Conservation (phyloP, 2,797 vertebrate species). For the Stomatorhinus walkeri region DNA sequence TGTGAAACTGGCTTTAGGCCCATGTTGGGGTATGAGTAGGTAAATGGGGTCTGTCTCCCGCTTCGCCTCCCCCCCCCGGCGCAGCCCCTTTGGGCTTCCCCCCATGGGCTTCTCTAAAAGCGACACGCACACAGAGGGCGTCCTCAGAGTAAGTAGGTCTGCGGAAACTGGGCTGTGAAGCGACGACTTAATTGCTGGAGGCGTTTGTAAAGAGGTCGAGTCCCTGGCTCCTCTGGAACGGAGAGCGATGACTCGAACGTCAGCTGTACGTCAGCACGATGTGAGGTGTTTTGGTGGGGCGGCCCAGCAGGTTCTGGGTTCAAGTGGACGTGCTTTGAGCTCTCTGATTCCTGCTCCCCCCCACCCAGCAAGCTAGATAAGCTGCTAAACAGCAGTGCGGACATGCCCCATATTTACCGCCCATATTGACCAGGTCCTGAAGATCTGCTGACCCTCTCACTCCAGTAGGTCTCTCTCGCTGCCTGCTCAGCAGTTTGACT, state of each 20-base stretch:
- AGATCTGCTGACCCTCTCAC: not conserved
- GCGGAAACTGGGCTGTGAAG: conserved; percentile 29
- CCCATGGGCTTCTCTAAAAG: not conserved
- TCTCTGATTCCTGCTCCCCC: not conserved
- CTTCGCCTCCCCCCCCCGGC: not conserved
- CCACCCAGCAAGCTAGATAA: not conserved
- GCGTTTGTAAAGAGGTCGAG: conserved; percentile 21
- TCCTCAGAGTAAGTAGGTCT: conserved; percentile 34
- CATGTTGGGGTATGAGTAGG: not conserved
- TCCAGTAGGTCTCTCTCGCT: not conserved
- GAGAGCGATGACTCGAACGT: not conserved
- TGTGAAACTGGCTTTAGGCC: not conserved
- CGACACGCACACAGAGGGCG: conserved; percentile 22
- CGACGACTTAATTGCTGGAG: conserved; percentile 19
- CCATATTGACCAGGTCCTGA: not conserved
- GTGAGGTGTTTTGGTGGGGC: not conserved
- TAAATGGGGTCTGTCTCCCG: not conserved
- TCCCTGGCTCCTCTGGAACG: not conserved
- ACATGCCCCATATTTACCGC: not conserved
- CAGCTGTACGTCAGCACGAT: not conserved
- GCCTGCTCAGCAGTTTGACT: not conserved
- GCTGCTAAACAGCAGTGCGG: not conserved
- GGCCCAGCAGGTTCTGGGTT: not conserved
- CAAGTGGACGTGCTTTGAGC: not conserved
- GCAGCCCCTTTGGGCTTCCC: not conserved